A percentile compares a stretch with the other conserved stretches of the same genome.
phyloP scores from a whole-genome alignment of 2,888 invertebrate species.

The Glaucopsyche alexis region DNA sequence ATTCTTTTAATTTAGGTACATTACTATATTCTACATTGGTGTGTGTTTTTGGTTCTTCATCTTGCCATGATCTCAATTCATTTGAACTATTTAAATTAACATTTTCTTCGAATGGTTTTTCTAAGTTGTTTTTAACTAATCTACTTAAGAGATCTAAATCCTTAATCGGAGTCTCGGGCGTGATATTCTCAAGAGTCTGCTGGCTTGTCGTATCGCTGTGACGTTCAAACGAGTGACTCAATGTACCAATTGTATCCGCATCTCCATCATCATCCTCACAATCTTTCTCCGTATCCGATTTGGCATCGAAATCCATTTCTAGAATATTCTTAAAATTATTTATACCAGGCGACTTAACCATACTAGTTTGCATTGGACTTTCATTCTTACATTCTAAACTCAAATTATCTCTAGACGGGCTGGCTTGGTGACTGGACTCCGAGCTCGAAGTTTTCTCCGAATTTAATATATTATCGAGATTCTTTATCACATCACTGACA shows the following conservation, averaged over 20 bases:
- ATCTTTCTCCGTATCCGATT: constrained; percentile 47
- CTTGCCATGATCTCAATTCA: constrained; percentile 47
- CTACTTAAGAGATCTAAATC: constrained; percentile 54
- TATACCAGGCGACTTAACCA: constrained; percentile 74
- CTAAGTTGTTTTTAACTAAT: constrained; percentile 43
- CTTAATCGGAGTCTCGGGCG: constrained; percentile 68
- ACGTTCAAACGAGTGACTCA: constrained; percentile 72
- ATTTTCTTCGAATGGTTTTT: constrained; percentile 39
- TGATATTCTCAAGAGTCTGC: constrained; percentile 68
- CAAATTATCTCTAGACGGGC: constrained; percentile 73
- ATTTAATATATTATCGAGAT: constrained; percentile 82
- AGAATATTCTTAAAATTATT: constrained; percentile 69
- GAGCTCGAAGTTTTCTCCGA: constrained; percentile 81
- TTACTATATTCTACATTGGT: constrained; percentile 52
- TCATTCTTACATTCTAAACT: constrained; percentile 73
- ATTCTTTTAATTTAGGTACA: constrained; percentile 66
- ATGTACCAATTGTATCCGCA: constrained; percentile 65
- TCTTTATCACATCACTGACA: constrained; percentile 82
- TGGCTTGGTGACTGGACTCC: constrained; percentile 79
- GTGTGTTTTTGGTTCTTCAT: constrained; percentile 49
- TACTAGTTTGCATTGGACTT: constrained; percentile 62
- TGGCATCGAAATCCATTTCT: constrained; percentile 55
- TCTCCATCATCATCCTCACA: constrained; percentile 64
- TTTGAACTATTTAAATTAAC: constrained; percentile 46
- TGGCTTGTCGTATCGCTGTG: constrained; percentile 69